A percentile compares a stretch with the other conserved stretches of the same genome.
phyloP scores from a whole-genome alignment of 2,888 invertebrate species.

The Dendrolimus pini region DNA sequence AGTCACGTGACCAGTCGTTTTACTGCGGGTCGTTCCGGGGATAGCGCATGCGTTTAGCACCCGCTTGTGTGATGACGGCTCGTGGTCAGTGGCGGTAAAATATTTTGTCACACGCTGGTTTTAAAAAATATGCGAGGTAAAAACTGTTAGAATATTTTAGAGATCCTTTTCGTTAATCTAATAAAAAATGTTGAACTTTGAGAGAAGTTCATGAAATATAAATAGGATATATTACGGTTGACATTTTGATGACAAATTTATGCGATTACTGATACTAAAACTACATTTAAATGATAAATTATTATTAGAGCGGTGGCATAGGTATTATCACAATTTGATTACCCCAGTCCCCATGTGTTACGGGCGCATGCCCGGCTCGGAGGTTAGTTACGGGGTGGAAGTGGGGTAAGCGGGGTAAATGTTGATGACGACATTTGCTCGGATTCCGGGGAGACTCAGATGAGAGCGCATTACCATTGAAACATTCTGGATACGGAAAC shows the following conservation, averaged over 20 bases:
- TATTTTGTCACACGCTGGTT: constrained; percentile 24
- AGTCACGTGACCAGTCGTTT: constrained; percentile 77
- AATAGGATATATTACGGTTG: no score
- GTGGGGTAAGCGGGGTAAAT: constrained; percentile 32
- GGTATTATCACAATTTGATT: constrained; percentile 47
- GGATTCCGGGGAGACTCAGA: constrained; percentile 40
- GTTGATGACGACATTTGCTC: constrained; percentile 63
- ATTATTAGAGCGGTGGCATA: constrained; percentile 17
- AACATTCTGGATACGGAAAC: constrained; percentile 9
- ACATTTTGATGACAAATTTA: no score
- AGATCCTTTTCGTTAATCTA: background rate
- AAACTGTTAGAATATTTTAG: background rate
- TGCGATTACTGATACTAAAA: background rate
- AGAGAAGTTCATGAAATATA: no score
- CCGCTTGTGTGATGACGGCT: constrained; percentile 25
- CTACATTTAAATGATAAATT: background rate
- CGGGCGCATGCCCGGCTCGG: constrained; percentile 45
- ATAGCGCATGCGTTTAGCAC: constrained; percentile 61
- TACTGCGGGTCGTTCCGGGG: constrained; percentile 71
- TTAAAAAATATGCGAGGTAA: constrained; percentile 9
- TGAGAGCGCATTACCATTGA: constrained; percentile 22
- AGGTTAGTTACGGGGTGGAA: constrained; percentile 19
- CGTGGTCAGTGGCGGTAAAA: constrained; percentile 57
- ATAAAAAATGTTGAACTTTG: no score
- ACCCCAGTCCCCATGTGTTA: constrained; percentile 41